phyloP scores from a whole-genome alignment of 2,113 vertebrate species.

The Lonchura striata region DNA sequence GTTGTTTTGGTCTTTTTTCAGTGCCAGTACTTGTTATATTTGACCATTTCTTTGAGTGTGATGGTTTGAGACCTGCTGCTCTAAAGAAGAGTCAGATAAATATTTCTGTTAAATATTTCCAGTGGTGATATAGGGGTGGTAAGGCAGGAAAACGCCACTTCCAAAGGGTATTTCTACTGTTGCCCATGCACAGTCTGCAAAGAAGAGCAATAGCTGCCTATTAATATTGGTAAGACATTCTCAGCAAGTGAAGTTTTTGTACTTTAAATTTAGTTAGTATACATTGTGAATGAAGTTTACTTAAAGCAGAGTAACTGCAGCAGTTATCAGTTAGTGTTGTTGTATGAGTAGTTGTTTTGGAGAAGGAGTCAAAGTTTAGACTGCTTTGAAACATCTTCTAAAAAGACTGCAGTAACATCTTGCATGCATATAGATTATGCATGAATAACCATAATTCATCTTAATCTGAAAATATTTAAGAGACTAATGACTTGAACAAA shows the following conservation, averaged over 20 bases:
- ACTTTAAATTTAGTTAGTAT: background rate
- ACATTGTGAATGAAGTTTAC: background rate
- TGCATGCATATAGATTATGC: background rate
- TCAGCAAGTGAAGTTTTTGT: background rate
- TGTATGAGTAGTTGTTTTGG: background rate
- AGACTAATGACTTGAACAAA: background rate
- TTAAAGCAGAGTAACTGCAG: background rate
- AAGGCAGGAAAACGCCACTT: background rate
- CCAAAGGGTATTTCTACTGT: background rate
- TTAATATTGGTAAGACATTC: background rate
- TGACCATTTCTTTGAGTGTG: background rate
- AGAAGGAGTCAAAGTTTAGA: background rate
- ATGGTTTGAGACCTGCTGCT: background rate
- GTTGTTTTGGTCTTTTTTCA: background rate
- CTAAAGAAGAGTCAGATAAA: background rate
- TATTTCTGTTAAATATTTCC: background rate
- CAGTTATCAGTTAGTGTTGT: background rate
- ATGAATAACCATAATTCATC: too few species aligned
- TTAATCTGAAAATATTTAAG: background rate
- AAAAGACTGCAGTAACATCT: background rate
- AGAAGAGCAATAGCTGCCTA: background rate
- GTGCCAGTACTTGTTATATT: background rate
- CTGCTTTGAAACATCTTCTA: accelerated
- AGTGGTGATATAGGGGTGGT: background rate
- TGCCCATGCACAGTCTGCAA: background rate